Conservation (phyloP, 1,140 invertebrate species). For the Polypedilum vanderplanki region DNA sequence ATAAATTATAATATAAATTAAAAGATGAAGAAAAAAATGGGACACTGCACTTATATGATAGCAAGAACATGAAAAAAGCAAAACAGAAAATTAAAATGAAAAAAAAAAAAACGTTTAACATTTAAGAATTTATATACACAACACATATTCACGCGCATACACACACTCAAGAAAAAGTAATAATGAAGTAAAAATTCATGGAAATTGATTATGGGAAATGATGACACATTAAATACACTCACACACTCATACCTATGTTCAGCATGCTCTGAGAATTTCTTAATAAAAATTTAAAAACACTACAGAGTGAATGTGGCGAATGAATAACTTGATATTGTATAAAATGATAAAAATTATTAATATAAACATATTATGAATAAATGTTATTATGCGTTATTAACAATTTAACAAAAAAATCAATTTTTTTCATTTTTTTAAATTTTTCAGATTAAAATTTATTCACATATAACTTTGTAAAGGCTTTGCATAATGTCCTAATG, state of each 20-base stretch:
- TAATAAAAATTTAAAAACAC: neutral
- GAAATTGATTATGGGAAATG: conserved; percentile 5
- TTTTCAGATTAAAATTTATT: neutral
- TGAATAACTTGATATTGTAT: conserved; percentile 11
- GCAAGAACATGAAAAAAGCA: neutral
- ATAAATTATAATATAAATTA: conserved; percentile 26
- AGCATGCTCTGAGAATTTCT: conserved; percentile 10
- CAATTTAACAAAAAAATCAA: neutral
- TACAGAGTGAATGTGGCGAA: neutral
- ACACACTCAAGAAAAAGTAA: neutral
- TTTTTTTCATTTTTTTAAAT: neutral
- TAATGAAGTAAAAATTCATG: neutral
- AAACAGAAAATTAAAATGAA: no score
- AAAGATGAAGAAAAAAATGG: neutral
- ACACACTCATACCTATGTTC: neutral
- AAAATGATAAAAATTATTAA: conserved; percentile 24
- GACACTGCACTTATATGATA: conserved; percentile 8
- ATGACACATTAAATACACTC: neutral
- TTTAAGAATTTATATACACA: no score
- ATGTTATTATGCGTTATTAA: conserved; percentile 28
- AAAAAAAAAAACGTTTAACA: no score
- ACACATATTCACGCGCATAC: no score
- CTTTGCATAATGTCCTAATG: conserved; percentile 53
- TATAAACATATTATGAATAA: conserved; percentile 28
- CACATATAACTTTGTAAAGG: conserved; percentile 4